These are phyloP conservation scores for Drosophila meridionalis DNA, from an alignment of 2,888 invertebrate species.

Conservation along the genomic window DNA sequence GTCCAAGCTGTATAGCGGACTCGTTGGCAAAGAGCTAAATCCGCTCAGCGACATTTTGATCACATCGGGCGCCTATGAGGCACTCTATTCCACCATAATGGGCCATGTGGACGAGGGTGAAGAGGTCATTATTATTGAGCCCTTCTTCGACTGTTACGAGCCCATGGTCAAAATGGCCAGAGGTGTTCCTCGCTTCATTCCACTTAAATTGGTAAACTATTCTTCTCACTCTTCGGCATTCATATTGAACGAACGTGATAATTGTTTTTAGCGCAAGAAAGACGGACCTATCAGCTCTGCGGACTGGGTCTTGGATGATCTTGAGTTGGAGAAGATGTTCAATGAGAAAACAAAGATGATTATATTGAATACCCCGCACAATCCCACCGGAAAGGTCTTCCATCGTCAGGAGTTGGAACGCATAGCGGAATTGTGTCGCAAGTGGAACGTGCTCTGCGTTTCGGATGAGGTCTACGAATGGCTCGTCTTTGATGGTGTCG, in stretches of 20 bases:
- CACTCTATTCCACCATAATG: conserved; percentile 93
- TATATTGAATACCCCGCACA: conserved; percentile 98
- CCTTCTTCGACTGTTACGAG: conserved; percentile 99
- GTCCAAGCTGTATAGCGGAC: conserved; percentile 92
- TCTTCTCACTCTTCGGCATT: neutral
- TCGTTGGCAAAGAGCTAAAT: conserved; percentile 92
- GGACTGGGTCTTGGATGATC: conserved; percentile 95
- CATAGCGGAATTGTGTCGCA: conserved; percentile 95
- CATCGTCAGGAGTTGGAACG: conserved; percentile 88
- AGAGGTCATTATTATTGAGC: conserved; percentile 98
- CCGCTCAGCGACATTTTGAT: conserved; percentile 94
- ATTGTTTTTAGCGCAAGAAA: conserved; percentile 69
- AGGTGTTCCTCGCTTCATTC: conserved; percentile 94
- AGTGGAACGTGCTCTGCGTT: conserved; percentile 95
- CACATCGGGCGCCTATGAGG: conserved; percentile 97
- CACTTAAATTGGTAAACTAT: conserved; percentile 91
- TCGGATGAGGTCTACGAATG: conserved; percentile 99
- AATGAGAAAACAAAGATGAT: conserved; percentile 96
- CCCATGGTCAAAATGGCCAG: conserved; percentile 96
- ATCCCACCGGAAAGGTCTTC: conserved; percentile 96
- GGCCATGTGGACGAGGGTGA: conserved; percentile 94
- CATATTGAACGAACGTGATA: neutral
- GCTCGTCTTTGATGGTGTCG: conserved; percentile 93
- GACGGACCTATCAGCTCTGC: conserved; percentile 87
- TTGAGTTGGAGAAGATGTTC: conserved; percentile 92